These are phyloP conservation scores for Huso huso DNA, from an alignment of 2,797 vertebrate species.

Conservation along the genomic window DNA sequence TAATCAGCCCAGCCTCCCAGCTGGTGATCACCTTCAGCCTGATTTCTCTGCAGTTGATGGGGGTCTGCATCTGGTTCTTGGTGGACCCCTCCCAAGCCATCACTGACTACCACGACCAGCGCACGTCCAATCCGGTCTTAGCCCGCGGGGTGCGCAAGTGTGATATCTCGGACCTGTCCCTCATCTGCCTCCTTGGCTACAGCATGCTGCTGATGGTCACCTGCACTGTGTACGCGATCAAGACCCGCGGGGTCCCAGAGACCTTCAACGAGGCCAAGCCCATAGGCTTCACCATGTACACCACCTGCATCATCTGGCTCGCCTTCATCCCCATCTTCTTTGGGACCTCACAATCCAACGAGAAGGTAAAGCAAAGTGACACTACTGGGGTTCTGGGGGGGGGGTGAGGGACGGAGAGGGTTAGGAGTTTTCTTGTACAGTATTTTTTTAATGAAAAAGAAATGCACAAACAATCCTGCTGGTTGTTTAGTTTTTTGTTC, in stretches of 20 bases:
- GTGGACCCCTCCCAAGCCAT: constrained; percentile 87
- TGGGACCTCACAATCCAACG: constrained; percentile 87
- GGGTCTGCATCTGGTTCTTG: constrained; percentile 91
- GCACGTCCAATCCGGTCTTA: constrained; percentile 76
- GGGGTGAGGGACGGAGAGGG: no score
- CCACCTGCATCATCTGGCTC: constrained; percentile 93
- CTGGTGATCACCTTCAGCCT: constrained; percentile 90
- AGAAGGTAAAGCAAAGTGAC: constrained; percentile 68
- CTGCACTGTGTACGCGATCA: constrained; percentile 95
- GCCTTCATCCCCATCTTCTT: constrained; percentile 98
- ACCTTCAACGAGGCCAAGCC: constrained; percentile 97
- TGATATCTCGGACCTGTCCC: constrained; percentile 93
- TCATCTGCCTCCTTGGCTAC: constrained; percentile 92
- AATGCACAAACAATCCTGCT: no score
- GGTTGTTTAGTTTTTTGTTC: no score
- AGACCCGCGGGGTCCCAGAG: constrained; percentile 89
- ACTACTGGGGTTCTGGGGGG: no score
- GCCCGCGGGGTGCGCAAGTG: constrained; percentile 87
- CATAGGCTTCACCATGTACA: constrained; percentile 97
- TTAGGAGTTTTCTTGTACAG: no score
- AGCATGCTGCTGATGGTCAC: constrained; percentile 98
- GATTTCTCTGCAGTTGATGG: constrained; percentile 87
- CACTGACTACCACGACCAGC: constrained; percentile 93
- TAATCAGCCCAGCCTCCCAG: constrained; percentile 91
- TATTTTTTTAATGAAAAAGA: no score